These are phyloP conservation scores for Lates calcarifer DNA, from an alignment of 2,113 vertebrate genomes.

Conservation along the genomic window DNA sequence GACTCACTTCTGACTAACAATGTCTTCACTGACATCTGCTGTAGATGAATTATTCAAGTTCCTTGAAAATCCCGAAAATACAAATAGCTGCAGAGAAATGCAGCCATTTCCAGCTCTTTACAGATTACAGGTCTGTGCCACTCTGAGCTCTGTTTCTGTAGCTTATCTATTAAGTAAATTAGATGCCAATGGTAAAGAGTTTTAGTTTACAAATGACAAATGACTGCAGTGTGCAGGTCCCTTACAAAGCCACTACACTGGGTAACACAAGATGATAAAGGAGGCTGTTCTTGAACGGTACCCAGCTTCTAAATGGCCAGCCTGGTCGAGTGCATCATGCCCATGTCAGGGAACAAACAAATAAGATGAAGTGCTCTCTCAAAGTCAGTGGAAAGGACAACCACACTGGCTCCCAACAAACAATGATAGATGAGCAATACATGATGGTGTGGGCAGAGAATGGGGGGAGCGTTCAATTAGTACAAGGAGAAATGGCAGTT, in stretches of 20 bases:
- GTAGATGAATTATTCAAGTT: conserved; percentile 19
- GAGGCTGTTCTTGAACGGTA: conserved; percentile 70
- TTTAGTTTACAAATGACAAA: conserved; percentile 74
- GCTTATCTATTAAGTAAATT: conserved; percentile 78
- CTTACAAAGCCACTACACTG: conserved; percentile 49
- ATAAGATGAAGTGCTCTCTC: conserved; percentile 85
- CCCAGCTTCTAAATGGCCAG: conserved; percentile 79
- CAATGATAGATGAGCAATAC: conserved; percentile 82
- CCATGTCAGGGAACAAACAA: conserved; percentile 84
- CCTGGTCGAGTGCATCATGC: conserved; percentile 79
- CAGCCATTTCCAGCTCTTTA: conserved; percentile 35
- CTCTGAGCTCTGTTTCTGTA: conserved; percentile 31
- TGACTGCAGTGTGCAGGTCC: conserved; percentile 45
- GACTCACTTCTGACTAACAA: conserved; percentile 17
- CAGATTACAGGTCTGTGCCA: conserved; percentile 31
- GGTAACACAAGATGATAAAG: conserved; percentile 67
- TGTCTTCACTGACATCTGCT: background rate
- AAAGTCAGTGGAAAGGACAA: conserved; percentile 85
- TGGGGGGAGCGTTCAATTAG: conserved; percentile 79
- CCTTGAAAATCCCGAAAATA: conserved; percentile 27
- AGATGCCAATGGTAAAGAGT: conserved; percentile 74
- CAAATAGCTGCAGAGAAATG: conserved; percentile 18
- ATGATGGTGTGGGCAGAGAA: conserved; percentile 70
- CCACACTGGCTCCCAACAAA: conserved; percentile 72
- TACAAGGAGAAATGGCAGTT: conserved; percentile 81